A percentile compares a stretch with the other conserved stretches of the same genome.
Conservation (phyloP, 2,888 invertebrate species). For the Eupithecia insigniata region DNA sequence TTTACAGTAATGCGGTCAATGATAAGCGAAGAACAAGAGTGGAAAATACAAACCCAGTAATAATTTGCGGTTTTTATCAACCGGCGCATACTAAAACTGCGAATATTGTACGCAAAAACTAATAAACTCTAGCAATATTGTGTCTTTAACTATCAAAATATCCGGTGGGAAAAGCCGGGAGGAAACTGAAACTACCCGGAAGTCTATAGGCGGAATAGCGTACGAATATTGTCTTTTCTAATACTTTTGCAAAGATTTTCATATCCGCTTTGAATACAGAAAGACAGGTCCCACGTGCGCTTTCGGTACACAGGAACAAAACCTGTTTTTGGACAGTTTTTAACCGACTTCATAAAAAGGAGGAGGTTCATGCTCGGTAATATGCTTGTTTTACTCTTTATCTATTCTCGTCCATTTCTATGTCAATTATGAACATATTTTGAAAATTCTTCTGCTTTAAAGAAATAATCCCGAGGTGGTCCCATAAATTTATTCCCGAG, state of each 20-base stretch:
- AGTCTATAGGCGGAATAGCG: background rate
- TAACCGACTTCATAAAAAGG: background rate
- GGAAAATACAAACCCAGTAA: conserved; percentile 14
- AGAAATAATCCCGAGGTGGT: no score
- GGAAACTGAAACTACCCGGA: conserved; percentile 5
- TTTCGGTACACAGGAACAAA: background rate
- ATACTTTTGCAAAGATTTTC: background rate
- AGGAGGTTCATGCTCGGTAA: background rate
- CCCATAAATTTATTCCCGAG: no score
- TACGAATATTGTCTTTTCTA: conserved; percentile 1
- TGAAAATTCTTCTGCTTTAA: no score
- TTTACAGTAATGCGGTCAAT: conserved; percentile 37
- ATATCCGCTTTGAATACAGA: background rate
- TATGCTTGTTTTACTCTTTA: background rate
- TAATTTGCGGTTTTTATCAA: conserved; percentile 37
- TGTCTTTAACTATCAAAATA: conserved; percentile 23
- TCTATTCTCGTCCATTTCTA: background rate
- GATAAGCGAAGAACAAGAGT: conserved; percentile 33
- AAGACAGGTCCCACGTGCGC: background rate
- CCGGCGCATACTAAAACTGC: conserved; percentile 8
- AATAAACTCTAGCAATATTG: conserved; percentile 3
- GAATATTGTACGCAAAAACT: conserved; percentile 10
- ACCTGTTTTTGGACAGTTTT: background rate
- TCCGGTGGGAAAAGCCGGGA: conserved; percentile 6
- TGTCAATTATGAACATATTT: background rate